Conservation (phyloP, 1,140 invertebrate species). For the Microplitis mediator region DNA sequence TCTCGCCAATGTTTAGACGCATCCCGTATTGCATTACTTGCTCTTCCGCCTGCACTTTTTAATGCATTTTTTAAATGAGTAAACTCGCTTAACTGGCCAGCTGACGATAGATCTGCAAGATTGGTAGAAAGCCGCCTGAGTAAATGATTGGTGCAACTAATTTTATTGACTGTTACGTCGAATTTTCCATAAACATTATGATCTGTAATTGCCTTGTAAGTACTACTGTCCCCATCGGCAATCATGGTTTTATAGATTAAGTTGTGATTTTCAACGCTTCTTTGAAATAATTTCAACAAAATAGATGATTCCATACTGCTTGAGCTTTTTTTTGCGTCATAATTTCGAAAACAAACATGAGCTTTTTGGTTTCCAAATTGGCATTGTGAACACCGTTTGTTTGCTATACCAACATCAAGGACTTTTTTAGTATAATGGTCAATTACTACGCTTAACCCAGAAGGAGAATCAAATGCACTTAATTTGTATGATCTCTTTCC, state of each 20-base stretch:
- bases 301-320: slow-evolving; percentile 53
- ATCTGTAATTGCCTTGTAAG: slow-evolving; percentile 44
- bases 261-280: slow-evolving; percentile 47
- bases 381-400: not conserved
- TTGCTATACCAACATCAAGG: not conserved
- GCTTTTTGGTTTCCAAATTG: not conserved
- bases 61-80: not conserved
- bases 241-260: slow-evolving; percentile 52
- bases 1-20: not conserved
- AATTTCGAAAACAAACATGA: slow-evolving; percentile 50
- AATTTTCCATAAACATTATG: slow-evolving; percentile 38
- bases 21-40: not conserved
- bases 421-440: not conserved
- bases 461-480: not conserved
- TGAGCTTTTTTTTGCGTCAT: slow-evolving; percentile 36
- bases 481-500: not conserved
- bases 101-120: not conserved
- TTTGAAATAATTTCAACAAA: slow-evolving; percentile 53
- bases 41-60: not conserved
- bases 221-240: slow-evolving; percentile 57
- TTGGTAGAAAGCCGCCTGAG: not conserved
- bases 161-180: slow-evolving; percentile 34
- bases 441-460: not conserved
- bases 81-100: not conserved
- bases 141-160: slow-evolving; percentile 25